phyloP scores from a whole-genome alignment of 35 echinoderm and acorn worm species.

The Apostichopus japonicus region DNA sequence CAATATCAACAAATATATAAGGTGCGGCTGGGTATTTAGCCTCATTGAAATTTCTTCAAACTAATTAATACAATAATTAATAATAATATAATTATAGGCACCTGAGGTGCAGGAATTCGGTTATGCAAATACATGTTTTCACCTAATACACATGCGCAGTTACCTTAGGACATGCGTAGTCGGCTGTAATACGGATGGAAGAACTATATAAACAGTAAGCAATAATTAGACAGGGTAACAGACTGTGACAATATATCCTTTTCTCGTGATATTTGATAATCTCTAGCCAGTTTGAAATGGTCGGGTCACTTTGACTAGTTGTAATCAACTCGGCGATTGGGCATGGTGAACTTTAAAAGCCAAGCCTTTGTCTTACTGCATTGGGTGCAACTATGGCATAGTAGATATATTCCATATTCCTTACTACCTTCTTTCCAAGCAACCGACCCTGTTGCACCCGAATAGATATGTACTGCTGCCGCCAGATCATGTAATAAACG shows the following conservation, averaged over 20 bases:
- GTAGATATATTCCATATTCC: neutral
- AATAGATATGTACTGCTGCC: neutral
- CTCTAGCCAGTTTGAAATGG: neutral
- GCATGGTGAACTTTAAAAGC: neutral
- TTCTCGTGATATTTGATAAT: neutral
- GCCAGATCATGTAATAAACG: neutral
- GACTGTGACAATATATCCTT: neutral
- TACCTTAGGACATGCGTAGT: too few species aligned
- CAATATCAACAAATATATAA: too few species aligned
- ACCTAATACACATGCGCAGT: too few species aligned
- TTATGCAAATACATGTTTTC: too few species aligned
- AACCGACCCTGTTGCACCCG: neutral
- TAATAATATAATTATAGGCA: too few species aligned
- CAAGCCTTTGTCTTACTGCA: neutral
- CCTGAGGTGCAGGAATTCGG: too few species aligned
- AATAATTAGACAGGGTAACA: too few species aligned
- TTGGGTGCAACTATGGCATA: slow-evolving; percentile 6
- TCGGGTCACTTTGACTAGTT: neutral
- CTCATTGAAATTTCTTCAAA: neutral
- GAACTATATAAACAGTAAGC: too few species aligned
- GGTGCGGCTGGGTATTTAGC: too few species aligned
- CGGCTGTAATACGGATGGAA: too few species aligned
- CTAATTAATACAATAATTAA: too few species aligned
- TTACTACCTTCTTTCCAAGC: neutral
- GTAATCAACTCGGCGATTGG: neutral